Evolutionary conservation across 2,797 vertebrate genomes (phyloP).

Genomic region (Molothrus ater): DNA sequence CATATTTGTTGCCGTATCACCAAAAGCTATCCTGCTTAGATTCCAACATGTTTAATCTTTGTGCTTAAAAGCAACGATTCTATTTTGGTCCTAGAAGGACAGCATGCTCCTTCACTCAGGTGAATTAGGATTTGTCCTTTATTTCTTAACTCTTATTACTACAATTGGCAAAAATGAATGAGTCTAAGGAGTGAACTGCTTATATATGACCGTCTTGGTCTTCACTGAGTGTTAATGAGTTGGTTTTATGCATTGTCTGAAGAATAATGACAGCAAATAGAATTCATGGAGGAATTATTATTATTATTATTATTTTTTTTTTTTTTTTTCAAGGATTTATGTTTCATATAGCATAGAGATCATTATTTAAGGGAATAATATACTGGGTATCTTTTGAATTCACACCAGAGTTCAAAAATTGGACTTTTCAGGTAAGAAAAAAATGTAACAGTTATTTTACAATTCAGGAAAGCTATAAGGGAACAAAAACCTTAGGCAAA

Average conservation of each 20-base stretch:
- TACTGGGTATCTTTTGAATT: neutral
- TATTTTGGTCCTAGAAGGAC: neutral
- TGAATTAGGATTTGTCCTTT: neutral
- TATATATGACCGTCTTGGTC: neutral
- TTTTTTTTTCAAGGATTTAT: neutral
- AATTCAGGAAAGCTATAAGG: neutral
- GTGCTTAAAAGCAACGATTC: neutral
- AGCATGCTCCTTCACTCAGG: neutral
- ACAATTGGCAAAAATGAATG: neutral
- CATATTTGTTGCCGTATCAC: accelerated
- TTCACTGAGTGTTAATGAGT: neutral
- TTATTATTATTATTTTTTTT: too few relatives aligned
- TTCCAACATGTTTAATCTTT: neutral
- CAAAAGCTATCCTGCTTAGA: neutral
- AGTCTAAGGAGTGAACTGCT: neutral
- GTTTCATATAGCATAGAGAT: neutral
- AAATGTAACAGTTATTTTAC: neutral
- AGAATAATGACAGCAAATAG: neutral
- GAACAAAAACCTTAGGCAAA: neutral
- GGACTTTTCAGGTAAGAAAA: neutral
- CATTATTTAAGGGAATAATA: neutral
- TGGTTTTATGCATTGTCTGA: neutral
- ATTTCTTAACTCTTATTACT: neutral
- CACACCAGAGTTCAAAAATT: neutral
- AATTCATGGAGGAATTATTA: neutral